Evolutionary conservation across 2,797 vertebrate genomes (phyloP).

Genomic region (Pelochelys cantorii): DNA sequence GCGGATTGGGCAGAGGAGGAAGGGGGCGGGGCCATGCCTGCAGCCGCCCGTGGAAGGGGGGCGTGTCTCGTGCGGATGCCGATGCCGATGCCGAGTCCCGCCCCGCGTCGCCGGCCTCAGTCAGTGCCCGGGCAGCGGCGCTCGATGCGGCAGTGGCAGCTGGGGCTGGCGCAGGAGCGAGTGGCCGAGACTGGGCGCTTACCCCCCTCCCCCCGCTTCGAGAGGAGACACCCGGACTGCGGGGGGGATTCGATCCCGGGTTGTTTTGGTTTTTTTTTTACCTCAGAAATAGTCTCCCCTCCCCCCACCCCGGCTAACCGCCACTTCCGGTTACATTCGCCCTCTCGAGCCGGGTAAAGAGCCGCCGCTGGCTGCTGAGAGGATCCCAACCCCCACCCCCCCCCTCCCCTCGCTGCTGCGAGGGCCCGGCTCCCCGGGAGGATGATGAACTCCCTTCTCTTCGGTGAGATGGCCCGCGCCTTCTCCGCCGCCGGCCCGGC

Average conservation of each 20-base stretch:
- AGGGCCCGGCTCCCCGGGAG: constrained; percentile 47
- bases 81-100: neutral
- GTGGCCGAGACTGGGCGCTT: neutral
- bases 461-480: constrained; percentile 83
- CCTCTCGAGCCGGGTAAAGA: neutral
- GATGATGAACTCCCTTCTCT: constrained; percentile 89
- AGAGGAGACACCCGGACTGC: neutral
- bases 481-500: constrained; percentile 29
- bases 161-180: neutral
- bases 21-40: neutral
- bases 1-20: rapidly evolving
- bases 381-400: constrained; percentile 30
- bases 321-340: neutral
- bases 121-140: neutral
- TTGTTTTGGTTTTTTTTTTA: neutral
- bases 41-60: neutral
- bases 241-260: no score
- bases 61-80: neutral
- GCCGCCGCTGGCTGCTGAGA: neutral
- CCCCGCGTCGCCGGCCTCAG: neutral
- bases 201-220: no score
- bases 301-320: neutral
- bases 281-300: neutral
- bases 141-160: neutral
- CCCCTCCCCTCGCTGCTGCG: neutral